A percentile compares a stretch with the other conserved stretches of the same genome.
Evolutionary conservation across 2,113 vertebrate genomes (phyloP).

Genomic region (Halichoerus grypus): DNA sequence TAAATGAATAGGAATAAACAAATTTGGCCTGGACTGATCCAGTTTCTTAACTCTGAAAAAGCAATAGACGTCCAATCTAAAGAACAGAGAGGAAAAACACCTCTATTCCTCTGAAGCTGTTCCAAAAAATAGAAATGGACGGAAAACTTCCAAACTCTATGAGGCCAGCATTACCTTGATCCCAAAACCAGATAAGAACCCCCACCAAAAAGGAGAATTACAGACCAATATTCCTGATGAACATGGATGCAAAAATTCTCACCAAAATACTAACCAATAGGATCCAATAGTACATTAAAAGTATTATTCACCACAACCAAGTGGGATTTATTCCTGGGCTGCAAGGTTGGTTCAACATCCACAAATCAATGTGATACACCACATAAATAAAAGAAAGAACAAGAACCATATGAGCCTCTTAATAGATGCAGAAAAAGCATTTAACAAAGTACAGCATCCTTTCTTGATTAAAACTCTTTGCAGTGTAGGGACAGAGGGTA

Average conservation of each 20-base stretch:
- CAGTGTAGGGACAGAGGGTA: too few species aligned
- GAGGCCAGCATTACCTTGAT: neutral
- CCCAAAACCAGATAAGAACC: neutral
- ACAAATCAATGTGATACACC: too few species aligned
- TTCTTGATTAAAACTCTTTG: too few species aligned
- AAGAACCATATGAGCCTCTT: too few species aligned
- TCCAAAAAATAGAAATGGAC: neutral
- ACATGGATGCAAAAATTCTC: neutral
- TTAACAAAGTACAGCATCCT: too few species aligned
- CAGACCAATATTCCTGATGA: neutral
- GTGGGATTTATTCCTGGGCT: too few species aligned
- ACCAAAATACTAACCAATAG: too few species aligned
- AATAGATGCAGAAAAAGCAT: too few species aligned
- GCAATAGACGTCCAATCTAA: neutral
- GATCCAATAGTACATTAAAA: too few species aligned
- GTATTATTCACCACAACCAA: too few species aligned
- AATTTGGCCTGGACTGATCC: neutral
- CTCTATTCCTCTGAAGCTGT: neutral
- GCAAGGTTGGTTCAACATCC: too few species aligned
- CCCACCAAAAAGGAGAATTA: neutral
- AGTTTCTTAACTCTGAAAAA: neutral
- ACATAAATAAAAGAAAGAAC: too few species aligned
- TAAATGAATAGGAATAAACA: neutral
- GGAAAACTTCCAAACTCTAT: neutral
- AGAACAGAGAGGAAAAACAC: neutral